A percentile compares a stretch with the other conserved stretches of the same genome.
phyloP scores from a whole-genome alignment of 2,113 vertebrate species.

The Aldabrachelys gigantea region DNA sequence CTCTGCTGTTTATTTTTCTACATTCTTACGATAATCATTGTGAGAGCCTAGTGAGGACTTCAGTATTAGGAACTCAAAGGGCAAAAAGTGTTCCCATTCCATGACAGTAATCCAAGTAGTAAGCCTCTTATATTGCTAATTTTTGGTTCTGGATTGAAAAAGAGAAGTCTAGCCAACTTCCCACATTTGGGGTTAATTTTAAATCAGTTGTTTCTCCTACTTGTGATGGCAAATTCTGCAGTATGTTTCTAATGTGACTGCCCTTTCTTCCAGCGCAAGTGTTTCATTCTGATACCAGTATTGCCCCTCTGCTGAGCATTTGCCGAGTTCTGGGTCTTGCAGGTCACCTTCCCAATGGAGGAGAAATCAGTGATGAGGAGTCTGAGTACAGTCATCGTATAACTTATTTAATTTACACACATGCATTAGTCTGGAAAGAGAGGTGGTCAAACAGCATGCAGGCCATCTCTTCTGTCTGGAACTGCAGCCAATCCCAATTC shows the following conservation, averaged over 20 bases:
- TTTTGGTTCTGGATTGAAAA: neutral
- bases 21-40: neutral
- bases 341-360: neutral
- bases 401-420: neutral
- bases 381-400: neutral
- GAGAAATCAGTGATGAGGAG: neutral
- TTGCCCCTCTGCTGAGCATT: accelerated
- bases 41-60: neutral
- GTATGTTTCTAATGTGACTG: accelerated
- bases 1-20: neutral
- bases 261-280: neutral
- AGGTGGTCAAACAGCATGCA: neutral
- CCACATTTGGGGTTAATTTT: accelerated
- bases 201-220: neutral
- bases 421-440: neutral
- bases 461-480: neutral
- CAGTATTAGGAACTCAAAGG: neutral
- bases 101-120: neutral
- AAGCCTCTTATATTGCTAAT: neutral
- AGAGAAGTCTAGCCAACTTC: neutral
- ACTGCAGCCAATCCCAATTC: neutral
- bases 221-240: accelerated
- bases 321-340: neutral
- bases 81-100: accelerated
- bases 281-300: too few species aligned